Conservation (phyloP, 2,797 vertebrate species). For the Orestias chungarensis region DNA sequence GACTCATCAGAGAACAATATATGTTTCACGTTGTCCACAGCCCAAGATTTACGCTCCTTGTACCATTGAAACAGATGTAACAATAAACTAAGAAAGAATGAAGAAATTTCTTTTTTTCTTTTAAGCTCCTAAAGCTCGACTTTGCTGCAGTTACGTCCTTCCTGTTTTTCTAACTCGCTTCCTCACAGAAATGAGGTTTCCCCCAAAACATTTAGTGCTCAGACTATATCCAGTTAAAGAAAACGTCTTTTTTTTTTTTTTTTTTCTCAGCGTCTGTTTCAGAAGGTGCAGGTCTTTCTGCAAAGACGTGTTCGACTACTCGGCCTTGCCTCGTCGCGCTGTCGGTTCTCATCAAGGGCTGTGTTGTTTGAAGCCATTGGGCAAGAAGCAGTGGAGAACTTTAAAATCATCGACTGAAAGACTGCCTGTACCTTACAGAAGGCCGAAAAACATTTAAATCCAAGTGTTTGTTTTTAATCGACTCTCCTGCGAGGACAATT, state of each 20-base stretch:
- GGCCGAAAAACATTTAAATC: conserved; percentile 12
- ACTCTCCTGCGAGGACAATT: conserved; percentile 9
- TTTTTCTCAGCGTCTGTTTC: background rate
- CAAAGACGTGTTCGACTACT: conserved; percentile 33
- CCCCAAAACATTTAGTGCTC: conserved; percentile 29
- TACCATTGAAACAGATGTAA: no score
- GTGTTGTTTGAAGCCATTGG: conserved; percentile 36
- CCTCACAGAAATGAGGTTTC: conserved; percentile 54
- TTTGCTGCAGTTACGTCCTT: conserved; percentile 46
- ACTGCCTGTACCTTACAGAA: conserved; percentile 16
- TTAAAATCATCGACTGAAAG: conserved; percentile 14
- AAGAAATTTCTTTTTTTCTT: background rate
- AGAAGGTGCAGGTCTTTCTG: conserved; percentile 10
- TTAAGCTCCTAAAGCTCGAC: conserved; percentile 10
- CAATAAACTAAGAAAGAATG: no score
- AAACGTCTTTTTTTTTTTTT: conserved; percentile 2
- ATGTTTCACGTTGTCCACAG: no score
- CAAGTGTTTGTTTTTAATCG: conserved; percentile 1
- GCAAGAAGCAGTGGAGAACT: conserved; percentile 35
- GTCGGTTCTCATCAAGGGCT: conserved; percentile 39
- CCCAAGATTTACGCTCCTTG: no score
- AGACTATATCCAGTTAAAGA: conserved; percentile 33
- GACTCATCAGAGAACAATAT: no score
- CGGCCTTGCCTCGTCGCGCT: conserved; percentile 43
- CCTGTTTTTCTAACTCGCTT: conserved; percentile 69